Evolutionary conservation across 2,113 vertebrate genomes (phyloP).

Genomic region (Ameiurus melas): DNA sequence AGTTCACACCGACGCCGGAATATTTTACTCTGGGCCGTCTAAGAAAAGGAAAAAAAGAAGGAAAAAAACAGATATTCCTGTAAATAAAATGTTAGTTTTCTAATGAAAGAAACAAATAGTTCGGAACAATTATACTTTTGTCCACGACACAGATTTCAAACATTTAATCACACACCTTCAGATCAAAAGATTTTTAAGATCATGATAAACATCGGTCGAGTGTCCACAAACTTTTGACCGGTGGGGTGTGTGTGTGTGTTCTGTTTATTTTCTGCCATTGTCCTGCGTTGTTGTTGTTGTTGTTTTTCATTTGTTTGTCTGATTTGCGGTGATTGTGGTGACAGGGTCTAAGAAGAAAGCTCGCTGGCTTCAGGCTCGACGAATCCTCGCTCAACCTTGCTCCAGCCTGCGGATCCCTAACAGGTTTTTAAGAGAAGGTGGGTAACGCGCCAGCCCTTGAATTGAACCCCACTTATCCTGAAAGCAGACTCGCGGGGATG

Average conservation of each 20-base stretch:
- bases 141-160: too few species aligned
- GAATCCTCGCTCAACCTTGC: constrained; percentile 78
- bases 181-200: too few species aligned
- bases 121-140: too few species aligned
- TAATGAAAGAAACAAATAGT: too few species aligned
- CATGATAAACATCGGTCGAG: too few species aligned
- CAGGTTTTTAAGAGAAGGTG: constrained; percentile 84
- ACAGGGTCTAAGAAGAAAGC: constrained; percentile 78
- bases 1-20: too few species aligned
- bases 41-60: too few species aligned
- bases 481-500: constrained; percentile 24
- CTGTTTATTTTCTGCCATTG: constrained; percentile 59
- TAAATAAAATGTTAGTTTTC: too few species aligned
- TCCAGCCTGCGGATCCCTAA: constrained; percentile 79
- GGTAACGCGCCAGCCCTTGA: constrained; percentile 66
- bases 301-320: constrained; percentile 63
- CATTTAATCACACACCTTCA: too few species aligned
- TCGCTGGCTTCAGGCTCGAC: constrained; percentile 78
- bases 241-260: constrained; percentile 21
- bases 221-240: too few species aligned
- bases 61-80: too few species aligned
- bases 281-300: constrained; percentile 53
- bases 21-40: too few species aligned
- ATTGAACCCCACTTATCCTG: constrained; percentile 38
- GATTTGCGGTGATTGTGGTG: constrained; percentile 75